Evolutionary conservation across 2,888 invertebrate genomes (phyloP), one percentile per base, ranked within the genome.

Genomic region (Mesopsocus fuscifrons): DNA sequence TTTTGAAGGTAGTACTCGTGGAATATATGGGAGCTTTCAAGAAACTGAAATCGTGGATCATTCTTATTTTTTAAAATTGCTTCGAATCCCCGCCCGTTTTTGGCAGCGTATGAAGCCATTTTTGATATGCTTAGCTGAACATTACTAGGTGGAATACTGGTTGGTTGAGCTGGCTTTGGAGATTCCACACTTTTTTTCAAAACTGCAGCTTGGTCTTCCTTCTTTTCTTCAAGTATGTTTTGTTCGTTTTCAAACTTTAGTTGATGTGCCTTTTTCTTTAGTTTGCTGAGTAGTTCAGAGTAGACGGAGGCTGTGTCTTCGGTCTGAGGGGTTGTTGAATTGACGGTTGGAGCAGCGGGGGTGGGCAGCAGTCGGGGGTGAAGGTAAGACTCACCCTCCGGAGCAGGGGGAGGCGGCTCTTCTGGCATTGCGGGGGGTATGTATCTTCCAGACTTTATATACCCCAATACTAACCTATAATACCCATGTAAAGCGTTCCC

Each of bases 101-200:
- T 87, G 1, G 88, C 83, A 0, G 98, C 95, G 60, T 95, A 95
- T 49, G 79, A 77, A 1, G 97, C 95, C 77, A 97, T 92, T 62
- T 94, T 92, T 60, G 94, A 91, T 45, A 98, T 83, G 6, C 97
- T 83, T 16, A 82, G 69, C 55, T 81, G 78, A 1, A 83, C 66
- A 52, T 88, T 88, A 3, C 79, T 77, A 0, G 88, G 79, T 1
- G 94, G 94, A 2, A 70, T 62, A 8, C 67, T 60, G 21, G 72
- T 64, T 0, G 63, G 57, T 26, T 26, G 26, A 26, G 20, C 16
- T 20, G 20, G 20, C 38, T n/a, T 42, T 42, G 41, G 16, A 17
- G n/a, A 11, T 22, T 5, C 22, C 31, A 41, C 18, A 41, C 16
- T 23, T 11, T 16, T 11, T 20, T 40, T 16, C 18, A 40, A 16